Evolutionary conservation across 1,140 invertebrate species (phyloP), one percentile per base, ranked within the genome.

Genomic region (Heliconius nattereri): DNA sequence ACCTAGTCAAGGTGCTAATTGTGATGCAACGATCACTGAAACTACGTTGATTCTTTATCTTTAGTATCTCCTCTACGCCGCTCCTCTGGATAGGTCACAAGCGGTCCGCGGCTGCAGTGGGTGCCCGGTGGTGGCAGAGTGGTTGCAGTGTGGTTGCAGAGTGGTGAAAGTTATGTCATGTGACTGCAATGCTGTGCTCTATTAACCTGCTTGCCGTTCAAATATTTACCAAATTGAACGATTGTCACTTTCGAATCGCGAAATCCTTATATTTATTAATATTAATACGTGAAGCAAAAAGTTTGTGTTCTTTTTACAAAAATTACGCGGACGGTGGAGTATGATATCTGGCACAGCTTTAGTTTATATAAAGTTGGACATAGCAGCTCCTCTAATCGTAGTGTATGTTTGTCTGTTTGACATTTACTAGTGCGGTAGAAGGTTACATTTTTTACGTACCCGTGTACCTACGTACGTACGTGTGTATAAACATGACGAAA

Each of bases 1-100:
- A 87, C 85, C 84, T 85, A 87, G 84, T 83, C 83, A 85, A 85
- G 85, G 80, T 78, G 83, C 81, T 66, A 85, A 78, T 81, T 81
- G 79, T 90, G 87, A 85, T 80, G 85, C 86, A 88, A 89, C 83
- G 78, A 29, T 79, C 40, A 45, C 9, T 45, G 37, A 70, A 71
- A 71, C 57, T 45, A 71, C 20, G 37, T 79, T 16, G 13, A 73
- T 60, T 54, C 32, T 37, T 60, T 54, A 32, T 37, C 54, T 66
- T 66, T 66, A 66, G 3, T 29, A 5, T 66, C 23, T 29, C 26
- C 8, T 26, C 23, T 35, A 35, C 9, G 26, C 13, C 60, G 29
- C 23, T 16, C 13, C 13, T 66, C 13, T 45, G 40, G 13, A 45
- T 45, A 45, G 40, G 13, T 16, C 13, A 5, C 13, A 73, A 26